phyloP scores from a whole-genome alignment of 2,888 invertebrate genomes.

The Drosophila setosimentum region DNA sequence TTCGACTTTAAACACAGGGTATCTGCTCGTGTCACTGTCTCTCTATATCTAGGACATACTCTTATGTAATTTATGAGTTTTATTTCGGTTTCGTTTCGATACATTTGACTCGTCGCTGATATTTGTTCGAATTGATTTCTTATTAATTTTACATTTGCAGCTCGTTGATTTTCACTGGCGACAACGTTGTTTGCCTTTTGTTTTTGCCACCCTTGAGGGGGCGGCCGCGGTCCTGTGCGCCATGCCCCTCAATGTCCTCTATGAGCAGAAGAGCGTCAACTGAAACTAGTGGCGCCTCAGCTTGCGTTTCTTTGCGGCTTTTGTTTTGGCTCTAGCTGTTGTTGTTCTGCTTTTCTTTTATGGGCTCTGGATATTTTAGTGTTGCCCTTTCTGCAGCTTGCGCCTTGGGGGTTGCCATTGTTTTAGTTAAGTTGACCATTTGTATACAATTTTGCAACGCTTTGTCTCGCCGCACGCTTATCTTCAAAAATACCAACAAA shows the following conservation, averaged over 20 bases:
- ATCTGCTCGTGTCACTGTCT: not conserved
- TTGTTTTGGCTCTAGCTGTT: constrained; percentile 31
- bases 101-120: constrained; percentile 30
- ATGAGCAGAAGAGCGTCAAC: not conserved
- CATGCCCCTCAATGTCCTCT: not conserved
- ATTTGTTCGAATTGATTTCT: constrained; percentile 72
- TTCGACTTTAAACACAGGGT: not conserved
- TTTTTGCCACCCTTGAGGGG: constrained; percentile 24
- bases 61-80: constrained; percentile 57
- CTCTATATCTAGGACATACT: not conserved
- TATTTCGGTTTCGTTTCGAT: constrained; percentile 50
- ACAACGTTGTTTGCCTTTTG: constrained; percentile 36
- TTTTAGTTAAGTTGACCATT: constrained; percentile 81
- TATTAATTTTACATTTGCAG: constrained; percentile 80
- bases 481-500: constrained; percentile 45
- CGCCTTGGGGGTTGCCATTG: constrained; percentile 60
- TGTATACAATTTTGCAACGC: constrained; percentile 74
- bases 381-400: constrained; percentile 27
- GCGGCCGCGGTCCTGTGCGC: constrained; percentile 23
- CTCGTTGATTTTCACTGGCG: constrained; percentile 67
- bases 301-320: constrained; percentile 32
- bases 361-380: constrained; percentile 62
- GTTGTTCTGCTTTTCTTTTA: constrained; percentile 53
- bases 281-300: constrained; percentile 49
- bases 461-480: constrained; percentile 69